Conservation (phyloP, 2,888 invertebrate genomes). For the Agriopis aurantiaria region DNA sequence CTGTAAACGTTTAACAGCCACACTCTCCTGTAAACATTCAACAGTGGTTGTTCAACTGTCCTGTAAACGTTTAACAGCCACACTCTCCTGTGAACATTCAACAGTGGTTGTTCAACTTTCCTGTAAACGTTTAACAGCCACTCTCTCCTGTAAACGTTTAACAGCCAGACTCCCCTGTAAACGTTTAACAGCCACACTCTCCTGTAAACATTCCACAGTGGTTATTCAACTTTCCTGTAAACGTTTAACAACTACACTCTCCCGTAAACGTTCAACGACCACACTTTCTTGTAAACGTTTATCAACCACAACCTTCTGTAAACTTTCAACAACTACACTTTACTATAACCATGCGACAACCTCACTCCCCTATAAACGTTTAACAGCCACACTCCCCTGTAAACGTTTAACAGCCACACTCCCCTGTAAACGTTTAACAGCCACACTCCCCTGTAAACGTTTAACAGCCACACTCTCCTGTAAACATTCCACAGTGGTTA, state of each 20-base stretch:
- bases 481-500: too few species aligned
- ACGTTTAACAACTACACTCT: background rate
- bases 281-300: too few species aligned
- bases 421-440: too few species aligned
- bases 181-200: slow-evolving; percentile 62
- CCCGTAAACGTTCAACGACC: background rate
- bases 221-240: slow-evolving; percentile 76
- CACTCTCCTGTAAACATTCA: slow-evolving; percentile 69
- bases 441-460: too few species aligned
- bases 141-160: slow-evolving; percentile 69
- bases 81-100: background rate
- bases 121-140: slow-evolving; percentile 38
- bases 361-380: slow-evolving; percentile 78
- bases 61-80: slow-evolving; percentile 48
- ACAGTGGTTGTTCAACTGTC: slow-evolving; percentile 61
- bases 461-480: too few species aligned
- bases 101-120: too few species aligned
- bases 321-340: background rate
- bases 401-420: too few species aligned
- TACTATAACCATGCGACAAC: background rate
- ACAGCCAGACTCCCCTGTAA: background rate
- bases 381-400: too few species aligned
- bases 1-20: slow-evolving; percentile 48
- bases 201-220: slow-evolving; percentile 57
- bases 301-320: too few species aligned